A percentile compares a stretch with the other conserved stretches of the same genome.
phyloP scores from a whole-genome alignment of 2,113 vertebrate genomes.

The Erythrolamprus reginae region DNA sequence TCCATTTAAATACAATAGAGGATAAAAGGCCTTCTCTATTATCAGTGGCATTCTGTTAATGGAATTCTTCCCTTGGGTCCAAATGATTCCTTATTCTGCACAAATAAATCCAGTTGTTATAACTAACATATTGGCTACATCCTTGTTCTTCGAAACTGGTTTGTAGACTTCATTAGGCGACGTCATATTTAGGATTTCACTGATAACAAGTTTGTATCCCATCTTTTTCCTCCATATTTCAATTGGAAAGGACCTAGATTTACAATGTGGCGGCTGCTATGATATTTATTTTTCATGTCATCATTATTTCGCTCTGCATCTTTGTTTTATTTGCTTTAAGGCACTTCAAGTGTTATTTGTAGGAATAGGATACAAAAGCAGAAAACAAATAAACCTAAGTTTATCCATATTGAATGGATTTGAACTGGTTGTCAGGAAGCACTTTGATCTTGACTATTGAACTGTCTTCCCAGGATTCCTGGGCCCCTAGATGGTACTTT shows the following conservation, averaged over 20 bases:
- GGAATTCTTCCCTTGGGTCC: background rate
- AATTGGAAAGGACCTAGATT: background rate
- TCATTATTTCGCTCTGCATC: background rate
- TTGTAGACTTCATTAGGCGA: background rate
- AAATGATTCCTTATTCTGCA: background rate
- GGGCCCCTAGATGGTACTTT: background rate
- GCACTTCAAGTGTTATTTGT: background rate
- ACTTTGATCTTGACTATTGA: background rate
- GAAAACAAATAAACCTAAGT: background rate
- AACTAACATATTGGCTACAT: background rate
- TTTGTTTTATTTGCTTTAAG: background rate
- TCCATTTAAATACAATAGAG: background rate
- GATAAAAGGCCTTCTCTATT: background rate
- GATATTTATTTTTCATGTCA: background rate
- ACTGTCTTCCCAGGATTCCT: background rate
- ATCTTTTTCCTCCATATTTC: background rate
- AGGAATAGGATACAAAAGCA: background rate
- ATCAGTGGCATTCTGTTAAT: background rate
- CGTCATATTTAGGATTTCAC: background rate
- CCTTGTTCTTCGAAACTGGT: background rate
- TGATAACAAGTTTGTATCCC: background rate
- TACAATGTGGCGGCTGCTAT: background rate
- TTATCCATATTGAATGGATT: background rate
- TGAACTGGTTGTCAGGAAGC: background rate
- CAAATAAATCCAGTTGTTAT: background rate